Evolutionary conservation across 1,140 invertebrate genomes (phyloP).

Genomic region (Bombus affinis): DNA sequence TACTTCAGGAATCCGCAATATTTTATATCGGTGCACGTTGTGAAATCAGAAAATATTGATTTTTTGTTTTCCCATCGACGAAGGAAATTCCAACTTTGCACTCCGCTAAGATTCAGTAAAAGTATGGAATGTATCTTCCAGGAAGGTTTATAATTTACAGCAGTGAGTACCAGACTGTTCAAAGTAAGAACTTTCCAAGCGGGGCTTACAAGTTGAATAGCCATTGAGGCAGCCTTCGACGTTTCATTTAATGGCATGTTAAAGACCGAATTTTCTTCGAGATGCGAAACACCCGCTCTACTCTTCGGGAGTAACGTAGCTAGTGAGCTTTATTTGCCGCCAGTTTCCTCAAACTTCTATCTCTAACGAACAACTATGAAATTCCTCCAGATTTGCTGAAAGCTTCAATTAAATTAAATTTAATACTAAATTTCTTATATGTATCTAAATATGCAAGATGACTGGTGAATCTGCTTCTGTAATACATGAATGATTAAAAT

Average conservation of each 20-base stretch:
- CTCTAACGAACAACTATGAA: background rate
- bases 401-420: background rate
- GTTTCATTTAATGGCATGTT: slow-evolving; percentile 14
- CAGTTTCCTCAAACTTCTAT: background rate
- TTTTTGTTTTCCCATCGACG: background rate
- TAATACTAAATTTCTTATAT: background rate
- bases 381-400: background rate
- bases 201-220: slow-evolving; percentile 8
- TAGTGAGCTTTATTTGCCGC: background rate
- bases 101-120: background rate
- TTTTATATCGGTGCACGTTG: background rate
- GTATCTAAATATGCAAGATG: background rate
- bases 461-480: background rate
- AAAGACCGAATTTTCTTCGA: slow-evolving; percentile 3
- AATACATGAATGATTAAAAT: background rate
- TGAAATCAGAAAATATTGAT: too few relatives aligned
- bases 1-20: background rate
- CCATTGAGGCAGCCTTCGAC: background rate
- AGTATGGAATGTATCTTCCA: background rate
- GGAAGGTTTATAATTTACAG: background rate
- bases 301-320: background rate
- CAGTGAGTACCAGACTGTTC: too few relatives aligned
- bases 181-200: background rate
- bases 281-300: background rate
- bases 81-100: background rate